These are phyloP conservation scores for Mythimna impura DNA, from an alignment of 2,888 invertebrate genomes.

Conservation along the genomic window DNA sequence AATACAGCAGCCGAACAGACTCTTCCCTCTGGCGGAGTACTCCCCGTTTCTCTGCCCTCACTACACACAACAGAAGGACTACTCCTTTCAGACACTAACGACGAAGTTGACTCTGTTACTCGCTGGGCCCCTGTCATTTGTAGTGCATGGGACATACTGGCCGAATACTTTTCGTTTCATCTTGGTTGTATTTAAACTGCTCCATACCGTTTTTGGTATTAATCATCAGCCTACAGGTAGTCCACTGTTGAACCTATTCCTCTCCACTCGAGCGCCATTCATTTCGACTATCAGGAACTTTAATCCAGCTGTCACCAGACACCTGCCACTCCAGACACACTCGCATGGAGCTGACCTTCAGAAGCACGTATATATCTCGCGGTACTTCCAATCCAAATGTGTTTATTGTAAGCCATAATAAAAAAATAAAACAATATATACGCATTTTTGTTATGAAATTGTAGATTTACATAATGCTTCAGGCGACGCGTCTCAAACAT, in stretches of 20 bases:
- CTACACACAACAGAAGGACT: neutral
- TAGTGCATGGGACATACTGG: neutral
- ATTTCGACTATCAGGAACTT: neutral
- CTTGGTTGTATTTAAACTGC: neutral
- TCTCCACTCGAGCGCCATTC: neutral
- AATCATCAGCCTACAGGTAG: neutral
- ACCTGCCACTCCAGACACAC: neutral
- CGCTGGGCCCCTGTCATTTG: too few species aligned
- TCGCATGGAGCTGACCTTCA: neutral
- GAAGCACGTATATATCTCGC: too few species aligned
- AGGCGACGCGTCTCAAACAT: too few species aligned
- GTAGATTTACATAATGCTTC: neutral
- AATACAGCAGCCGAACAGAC: conserved; percentile 22
- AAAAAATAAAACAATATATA: too few species aligned
- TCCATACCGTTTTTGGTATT: neutral
- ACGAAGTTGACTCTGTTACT: too few species aligned
- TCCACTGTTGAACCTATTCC: neutral
- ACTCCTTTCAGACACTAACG: neutral
- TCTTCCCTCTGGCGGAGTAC: neutral
- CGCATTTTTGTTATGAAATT: neutral
- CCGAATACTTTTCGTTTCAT: neutral
- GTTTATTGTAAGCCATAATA: neutral
- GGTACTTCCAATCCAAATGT: neutral
- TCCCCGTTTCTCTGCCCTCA: neutral
- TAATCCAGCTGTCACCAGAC: neutral